These are phyloP conservation scores for Calliphora vicina DNA, from an alignment of 1,140 invertebrate genomes.

Conservation along the genomic window DNA sequence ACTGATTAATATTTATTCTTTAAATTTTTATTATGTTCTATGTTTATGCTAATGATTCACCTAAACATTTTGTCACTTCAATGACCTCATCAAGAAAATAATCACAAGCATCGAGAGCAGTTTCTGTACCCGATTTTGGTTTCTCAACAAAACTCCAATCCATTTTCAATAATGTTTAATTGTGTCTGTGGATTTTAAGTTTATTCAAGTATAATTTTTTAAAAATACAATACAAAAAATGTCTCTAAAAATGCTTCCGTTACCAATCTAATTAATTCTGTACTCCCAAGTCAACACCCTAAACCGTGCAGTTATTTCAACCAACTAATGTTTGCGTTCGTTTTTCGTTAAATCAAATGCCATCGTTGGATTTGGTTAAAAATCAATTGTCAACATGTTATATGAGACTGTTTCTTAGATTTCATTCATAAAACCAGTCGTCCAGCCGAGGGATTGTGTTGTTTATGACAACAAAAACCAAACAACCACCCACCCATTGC, in stretches of 20 bases:
- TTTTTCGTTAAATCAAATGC: not conserved
- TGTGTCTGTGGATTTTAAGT: too few relatives aligned
- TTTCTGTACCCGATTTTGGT: constrained; percentile 65
- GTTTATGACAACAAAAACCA: not conserved
- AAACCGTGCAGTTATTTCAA: not conserved
- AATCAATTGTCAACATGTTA: constrained; percentile 27
- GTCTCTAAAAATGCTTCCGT: not conserved
- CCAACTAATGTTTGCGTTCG: constrained; percentile 13
- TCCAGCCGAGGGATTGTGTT: not conserved
- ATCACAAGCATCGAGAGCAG: constrained; percentile 72
- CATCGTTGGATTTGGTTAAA: constrained; percentile 22
- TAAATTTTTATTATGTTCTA: not conserved
- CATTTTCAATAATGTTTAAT: constrained; percentile 41
- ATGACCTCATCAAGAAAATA: constrained; percentile 73
- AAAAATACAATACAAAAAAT: not conserved
- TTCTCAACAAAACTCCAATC: constrained; percentile 59
- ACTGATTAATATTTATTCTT: not conserved
- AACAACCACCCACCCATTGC: not conserved
- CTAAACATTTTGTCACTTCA: constrained; percentile 49
- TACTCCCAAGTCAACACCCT: constrained; percentile 20
- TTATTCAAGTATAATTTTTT: not conserved
- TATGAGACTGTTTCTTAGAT: not conserved
- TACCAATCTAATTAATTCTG: not conserved
- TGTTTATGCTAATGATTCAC: constrained; percentile 29
- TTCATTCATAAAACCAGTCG: constrained; percentile 26